Evolutionary conservation across 2,888 invertebrate genomes (phyloP), one percentile per base, ranked within the genome.

Genomic region (Saturnia pavonia): DNA sequence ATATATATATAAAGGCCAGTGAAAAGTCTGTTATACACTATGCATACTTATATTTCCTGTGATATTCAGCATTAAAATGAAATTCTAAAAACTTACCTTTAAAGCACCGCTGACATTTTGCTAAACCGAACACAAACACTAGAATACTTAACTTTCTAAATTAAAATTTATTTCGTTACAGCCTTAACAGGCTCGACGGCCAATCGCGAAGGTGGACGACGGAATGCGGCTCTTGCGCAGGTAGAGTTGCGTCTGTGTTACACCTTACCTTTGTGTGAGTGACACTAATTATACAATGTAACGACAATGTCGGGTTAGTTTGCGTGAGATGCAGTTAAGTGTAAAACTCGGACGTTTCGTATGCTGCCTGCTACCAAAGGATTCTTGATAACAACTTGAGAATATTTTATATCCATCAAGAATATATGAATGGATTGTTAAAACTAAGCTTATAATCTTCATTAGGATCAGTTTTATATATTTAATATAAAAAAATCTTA

Each of bases 161-260:
- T 83, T 84, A 79, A 77, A 82, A 85, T 80, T 79, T 82, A 74
- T 77, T 78, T 80, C 83, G 81, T 79, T 79, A 81, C 88, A 91
- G 90, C 88, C 90, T 92, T 87, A 82, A 80, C 77, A 87, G 88
- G 88, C 86, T 90, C 81, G 88, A 78, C 87, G 88, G 85, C 88
- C 89, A 88, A 88, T 89, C 82, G 88, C 88, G 86, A 82, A 87
- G 89, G 90, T 89, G 86, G 84, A 80, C 87, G 87, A 87, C 90
- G 92, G 92, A 93, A 93, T 93, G 93, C 80, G 90, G 89, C 92
- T 90, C 93, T 79, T 82, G 92, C 93, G 92, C 93, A 92, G 91
- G 92, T 92, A 91, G 82, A 83, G 82, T 75, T 75, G 76, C 75
- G 74, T 71, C 74, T 74, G 86, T 85, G 80, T 81, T 82, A 72